Conservation (phyloP, 2,797 vertebrate genomes). For the Gymnothorax reevesii region DNA sequence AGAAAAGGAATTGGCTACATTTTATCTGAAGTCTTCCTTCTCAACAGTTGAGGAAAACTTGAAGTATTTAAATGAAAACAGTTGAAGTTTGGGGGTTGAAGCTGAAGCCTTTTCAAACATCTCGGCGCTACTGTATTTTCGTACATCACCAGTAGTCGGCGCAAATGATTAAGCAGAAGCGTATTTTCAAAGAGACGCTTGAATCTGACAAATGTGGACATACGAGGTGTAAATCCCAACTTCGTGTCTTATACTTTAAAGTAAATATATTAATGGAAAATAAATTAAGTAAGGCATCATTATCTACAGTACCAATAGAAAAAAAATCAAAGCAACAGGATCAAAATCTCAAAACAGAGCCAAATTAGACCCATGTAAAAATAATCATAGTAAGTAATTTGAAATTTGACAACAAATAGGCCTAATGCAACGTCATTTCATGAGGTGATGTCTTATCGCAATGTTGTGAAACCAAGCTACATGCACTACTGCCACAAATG, state of each 20-base stretch:
- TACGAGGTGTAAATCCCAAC: neutral
- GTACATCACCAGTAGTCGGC: conserved; percentile 86
- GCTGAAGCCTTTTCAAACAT: neutral
- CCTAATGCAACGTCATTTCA: neutral
- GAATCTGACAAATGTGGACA: conserved; percentile 22
- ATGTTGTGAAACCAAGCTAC: neutral
- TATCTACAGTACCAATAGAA: neutral
- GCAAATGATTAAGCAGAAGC: conserved; percentile 83
- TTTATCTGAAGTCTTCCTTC: neutral
- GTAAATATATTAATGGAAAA: neutral
- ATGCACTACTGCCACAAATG: neutral
- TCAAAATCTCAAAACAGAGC: neutral
- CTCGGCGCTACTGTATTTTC: conserved; percentile 66
- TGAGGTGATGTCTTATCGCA: neutral
- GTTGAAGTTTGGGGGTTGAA: neutral
- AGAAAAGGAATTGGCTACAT: neutral
- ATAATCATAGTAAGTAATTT: neutral
- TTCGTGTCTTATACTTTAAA: neutral
- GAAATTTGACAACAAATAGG: neutral
- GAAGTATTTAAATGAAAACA: neutral
- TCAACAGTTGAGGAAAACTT: neutral
- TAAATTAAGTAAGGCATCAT: neutral
- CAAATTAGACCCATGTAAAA: neutral
- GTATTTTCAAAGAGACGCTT: conserved; percentile 49
- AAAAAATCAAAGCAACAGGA: neutral